Base-by-base conservation (phyloP, 2,797 vertebrate species). In the Adelosebastes latens region DNA sequence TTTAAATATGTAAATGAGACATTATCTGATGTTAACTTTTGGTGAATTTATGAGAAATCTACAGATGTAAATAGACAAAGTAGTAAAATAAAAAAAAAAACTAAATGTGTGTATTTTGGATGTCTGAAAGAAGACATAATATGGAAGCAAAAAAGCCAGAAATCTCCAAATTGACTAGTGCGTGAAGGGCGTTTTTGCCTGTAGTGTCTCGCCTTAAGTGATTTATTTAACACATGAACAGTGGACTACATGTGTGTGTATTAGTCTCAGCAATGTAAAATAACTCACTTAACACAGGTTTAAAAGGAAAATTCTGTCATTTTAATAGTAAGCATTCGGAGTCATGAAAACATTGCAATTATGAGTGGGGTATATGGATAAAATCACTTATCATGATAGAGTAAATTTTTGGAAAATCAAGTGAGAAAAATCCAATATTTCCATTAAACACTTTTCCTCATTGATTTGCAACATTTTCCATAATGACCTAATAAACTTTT, bases 101-200 rank as follows among this genome's bases (percentile, higher is more conserved):
- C 20, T 55, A 24, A 55, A 55, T n/a, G n/a, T 55, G 52, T 55
- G n/a, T 12, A 6, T 55, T 55, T 55, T 55, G 10, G 9, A 24
- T 5, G 52, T 52, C 39, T 42, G 39, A 0, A 42, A 16, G 39
- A 42, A 16, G 5, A 42, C 14, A 42, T 52, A 9, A 11, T 22
- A 22, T 12, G 52, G 0, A 55, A 24, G 10, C 10, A 55, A 53
- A 53, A 22, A 0, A 22, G 9, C 1, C 8, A 0, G 4, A 55
- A 55, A 55, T 53, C 49, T 53, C 18, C 9, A 52, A 52, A 49
- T 20, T 20, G 52, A 55, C 9, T 4, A 52, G 49, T n/a, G 8
- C 18, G 10, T n/a, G n/a, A 53, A 53, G n/a, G n/a, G n/a, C 1
- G 18, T 18, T 53, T 53, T 53, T 53, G 49, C 49, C 46, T 52